Evolutionary conservation across 2,113 vertebrate genomes (phyloP), one percentile per base, ranked within the genome.

Genomic region (Chaenocephalus aceratus): DNA sequence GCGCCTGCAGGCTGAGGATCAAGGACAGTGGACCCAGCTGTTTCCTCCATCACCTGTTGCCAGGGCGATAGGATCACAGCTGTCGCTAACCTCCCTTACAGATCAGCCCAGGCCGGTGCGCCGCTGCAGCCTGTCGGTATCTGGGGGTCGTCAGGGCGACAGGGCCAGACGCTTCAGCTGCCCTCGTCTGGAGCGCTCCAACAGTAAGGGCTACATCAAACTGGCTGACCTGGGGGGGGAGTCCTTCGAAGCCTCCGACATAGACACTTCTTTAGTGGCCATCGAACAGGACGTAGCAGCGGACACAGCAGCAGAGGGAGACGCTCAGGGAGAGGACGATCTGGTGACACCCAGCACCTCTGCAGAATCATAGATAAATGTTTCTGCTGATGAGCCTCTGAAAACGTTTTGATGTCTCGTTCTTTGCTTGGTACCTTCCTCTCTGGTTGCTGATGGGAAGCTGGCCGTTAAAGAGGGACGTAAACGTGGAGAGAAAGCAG

Each of bases 131-230:
- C 80, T 94, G 54, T 93, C 94, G 4, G 79, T 89, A 73, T 87
- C 91, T 2, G 83, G 65, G 64, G 80, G 92, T 63, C 87, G 77
- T 64, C 93, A 93, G 70, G 89, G 87, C 53, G 86, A 94, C 72
- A 78, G 85, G 72, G 90, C 88, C 64, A 94, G 93, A 86, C 93
- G 96, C 85, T 97, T 97, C 34, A 97, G 94, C 87, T 97, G 95
- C 87, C 97, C 97, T 44, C 95, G 91, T 30, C 93, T 96, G 77
- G 97, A 97, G 65, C 95, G 89, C 60, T 91, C 95, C 72, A 94
- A 96, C 95, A 97, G 96, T 93, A 97, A 97, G 96, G 97, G 97
- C 96, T 98, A 99, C 94, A 95, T 95, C 80, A 96, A 96, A 52
- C 93, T 98, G 89, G 93, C 93, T 86, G 97, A 97, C 70, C 89